A percentile compares a stretch with the other conserved stretches of the same genome.
Evolutionary conservation across 2,888 invertebrate genomes (phyloP).

Genomic region (Craniophora ligustri): DNA sequence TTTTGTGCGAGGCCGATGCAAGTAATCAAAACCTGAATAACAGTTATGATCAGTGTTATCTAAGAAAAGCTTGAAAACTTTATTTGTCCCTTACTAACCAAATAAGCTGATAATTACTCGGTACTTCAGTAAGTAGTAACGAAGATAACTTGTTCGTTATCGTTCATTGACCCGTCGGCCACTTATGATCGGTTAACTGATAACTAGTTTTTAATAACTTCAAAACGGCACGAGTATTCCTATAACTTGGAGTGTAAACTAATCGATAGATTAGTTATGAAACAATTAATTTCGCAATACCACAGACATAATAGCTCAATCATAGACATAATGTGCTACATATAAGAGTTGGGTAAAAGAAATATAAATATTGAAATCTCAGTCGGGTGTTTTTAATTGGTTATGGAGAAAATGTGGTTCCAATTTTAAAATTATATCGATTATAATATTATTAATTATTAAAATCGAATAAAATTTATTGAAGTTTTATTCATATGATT

Average conservation of each 20-base stretch:
- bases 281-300: conserved; percentile 39
- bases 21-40: no score
- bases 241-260: conserved; percentile 19
- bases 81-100: no score
- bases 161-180: conserved; percentile 61
- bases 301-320: conserved; percentile 26
- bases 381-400: conserved; percentile 20
- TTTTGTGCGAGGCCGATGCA: no score
- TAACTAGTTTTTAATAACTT: conserved; percentile 47
- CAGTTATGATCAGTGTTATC: conserved; percentile 34
- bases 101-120: conserved; percentile 34
- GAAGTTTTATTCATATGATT: conserved; percentile 3
- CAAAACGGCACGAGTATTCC: conserved; percentile 23
- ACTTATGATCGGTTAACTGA: conserved; percentile 45
- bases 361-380: conserved; percentile 27
- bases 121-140: conserved; percentile 44
- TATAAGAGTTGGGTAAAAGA: conserved; percentile 25
- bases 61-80: conserved; percentile 18
- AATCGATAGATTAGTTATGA: conserved; percentile 33
- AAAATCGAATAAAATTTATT: background rate
- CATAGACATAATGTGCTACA: conserved; percentile 25
- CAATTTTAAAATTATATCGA: conserved; percentile 9
- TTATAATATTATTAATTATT: background rate
- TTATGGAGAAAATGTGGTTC: conserved; percentile 20
- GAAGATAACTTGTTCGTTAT: conserved; percentile 62